Evolutionary conservation across 92 coral and sea anemone species (phyloP).

Genomic region (Zoanthus sociatus): DNA sequence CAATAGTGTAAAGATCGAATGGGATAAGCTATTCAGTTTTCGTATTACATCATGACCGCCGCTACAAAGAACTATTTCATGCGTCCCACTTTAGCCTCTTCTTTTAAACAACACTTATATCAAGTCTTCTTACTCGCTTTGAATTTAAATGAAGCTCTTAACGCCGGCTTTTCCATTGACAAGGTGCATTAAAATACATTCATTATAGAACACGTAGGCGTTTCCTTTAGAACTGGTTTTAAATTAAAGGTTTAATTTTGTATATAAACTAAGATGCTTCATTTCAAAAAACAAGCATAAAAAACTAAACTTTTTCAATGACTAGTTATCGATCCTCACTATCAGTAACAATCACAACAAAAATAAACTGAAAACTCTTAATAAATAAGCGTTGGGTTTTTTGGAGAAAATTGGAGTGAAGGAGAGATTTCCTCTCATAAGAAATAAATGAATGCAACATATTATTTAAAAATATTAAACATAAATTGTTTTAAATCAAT

Average conservation of each 20-base stretch:
- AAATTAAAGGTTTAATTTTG: not conserved
- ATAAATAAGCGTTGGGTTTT: too few species aligned
- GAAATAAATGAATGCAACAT: too few species aligned
- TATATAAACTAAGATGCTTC: not conserved
- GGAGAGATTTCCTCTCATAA: too few species aligned
- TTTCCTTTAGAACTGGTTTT: not conserved
- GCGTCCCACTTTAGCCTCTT: not conserved
- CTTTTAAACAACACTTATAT: not conserved
- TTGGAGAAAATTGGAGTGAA: too few species aligned
- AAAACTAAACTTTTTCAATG: too few species aligned
- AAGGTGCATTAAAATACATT: not conserved
- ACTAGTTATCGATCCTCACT: too few species aligned
- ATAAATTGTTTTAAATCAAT: too few species aligned
- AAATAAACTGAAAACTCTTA: too few species aligned
- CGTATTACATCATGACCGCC: not conserved
- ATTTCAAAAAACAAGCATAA: too few species aligned
- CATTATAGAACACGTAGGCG: not conserved
- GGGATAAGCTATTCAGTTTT: not conserved
- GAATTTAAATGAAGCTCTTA: not conserved
- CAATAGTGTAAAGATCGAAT: not conserved
- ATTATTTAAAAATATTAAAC: too few species aligned
- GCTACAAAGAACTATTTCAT: not conserved
- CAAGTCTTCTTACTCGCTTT: not conserved
- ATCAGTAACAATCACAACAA: too few species aligned
- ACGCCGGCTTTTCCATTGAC: not conserved